phyloP scores from a whole-genome alignment of 2,888 invertebrate genomes.

The Zaprionus lineosus region DNA sequence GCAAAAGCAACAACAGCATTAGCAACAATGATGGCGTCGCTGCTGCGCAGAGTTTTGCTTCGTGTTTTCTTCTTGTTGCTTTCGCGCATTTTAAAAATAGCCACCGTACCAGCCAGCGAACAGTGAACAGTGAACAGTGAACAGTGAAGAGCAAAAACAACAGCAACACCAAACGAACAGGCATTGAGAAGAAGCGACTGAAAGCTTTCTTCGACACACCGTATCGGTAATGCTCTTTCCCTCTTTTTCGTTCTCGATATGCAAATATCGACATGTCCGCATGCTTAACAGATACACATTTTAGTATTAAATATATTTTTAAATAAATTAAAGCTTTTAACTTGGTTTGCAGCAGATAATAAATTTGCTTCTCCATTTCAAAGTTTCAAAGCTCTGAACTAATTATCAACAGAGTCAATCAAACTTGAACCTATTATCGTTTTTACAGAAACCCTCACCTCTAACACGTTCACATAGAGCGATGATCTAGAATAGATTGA shows the following conservation, averaged over 20 bases:
- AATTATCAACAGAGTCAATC: too few relatives aligned
- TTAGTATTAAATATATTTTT: too few relatives aligned
- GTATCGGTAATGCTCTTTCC: constrained; percentile 27
- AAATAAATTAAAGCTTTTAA: too few relatives aligned
- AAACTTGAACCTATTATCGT: too few relatives aligned
- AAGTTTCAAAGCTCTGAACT: too few relatives aligned
- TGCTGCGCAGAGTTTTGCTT: constrained; percentile 55
- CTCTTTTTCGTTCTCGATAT: not conserved
- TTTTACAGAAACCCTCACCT: too few relatives aligned
- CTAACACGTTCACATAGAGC: too few relatives aligned
- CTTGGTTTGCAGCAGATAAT: too few relatives aligned
- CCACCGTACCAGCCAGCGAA: constrained; percentile 60
- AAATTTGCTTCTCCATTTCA: too few relatives aligned
- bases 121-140: constrained; percentile 31
- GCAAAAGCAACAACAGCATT: constrained; percentile 30
- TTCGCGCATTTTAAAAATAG: constrained; percentile 74
- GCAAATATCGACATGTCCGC: not conserved
- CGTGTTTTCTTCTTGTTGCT: constrained; percentile 58
- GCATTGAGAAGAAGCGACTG: constrained; percentile 13
- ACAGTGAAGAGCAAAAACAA: constrained; percentile 37
- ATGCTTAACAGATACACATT: too few relatives aligned
- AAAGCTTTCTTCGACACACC: constrained; percentile 1
- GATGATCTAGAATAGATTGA: too few relatives aligned
- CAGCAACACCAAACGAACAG: constrained; percentile 48
- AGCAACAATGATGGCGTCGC: constrained; percentile 59